phyloP scores from a whole-genome alignment of 2,797 vertebrate genomes.

The Coranthus polyacanthus region DNA sequence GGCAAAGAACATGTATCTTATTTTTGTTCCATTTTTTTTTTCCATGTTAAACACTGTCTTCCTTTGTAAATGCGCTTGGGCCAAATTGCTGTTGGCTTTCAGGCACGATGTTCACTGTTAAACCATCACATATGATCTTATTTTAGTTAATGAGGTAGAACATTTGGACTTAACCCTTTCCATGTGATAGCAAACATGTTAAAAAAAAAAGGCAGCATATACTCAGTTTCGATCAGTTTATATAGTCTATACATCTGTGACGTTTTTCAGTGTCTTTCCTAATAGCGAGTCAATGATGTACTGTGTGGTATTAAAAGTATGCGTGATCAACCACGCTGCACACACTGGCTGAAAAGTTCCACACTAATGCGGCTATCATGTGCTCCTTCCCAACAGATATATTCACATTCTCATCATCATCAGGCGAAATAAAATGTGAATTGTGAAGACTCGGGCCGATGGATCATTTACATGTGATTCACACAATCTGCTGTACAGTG shows the following conservation, averaged over 20 bases:
- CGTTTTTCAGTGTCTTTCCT: not conserved
- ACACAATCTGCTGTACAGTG: slow-evolving; percentile 46
- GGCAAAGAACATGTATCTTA: not conserved
- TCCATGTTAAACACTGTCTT: not conserved
- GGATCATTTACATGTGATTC: slow-evolving; percentile 64
- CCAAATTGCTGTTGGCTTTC: not conserved
- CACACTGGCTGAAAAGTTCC: slow-evolving; percentile 7
- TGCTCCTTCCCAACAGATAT: slow-evolving; percentile 43
- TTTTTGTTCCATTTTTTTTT: not conserved
- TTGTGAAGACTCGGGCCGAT: slow-evolving; percentile 30
- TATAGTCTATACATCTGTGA: not conserved
- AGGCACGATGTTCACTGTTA: not conserved
- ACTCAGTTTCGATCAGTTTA: not conserved
- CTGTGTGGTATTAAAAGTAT: slow-evolving; percentile 4
- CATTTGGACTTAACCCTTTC: not conserved
- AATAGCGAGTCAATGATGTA: not conserved
- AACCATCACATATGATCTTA: not conserved
- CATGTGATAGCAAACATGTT: too few species aligned
- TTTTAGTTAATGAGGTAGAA: not conserved
- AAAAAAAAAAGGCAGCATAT: not conserved
- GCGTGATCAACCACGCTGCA: not conserved
- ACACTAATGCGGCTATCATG: not conserved
- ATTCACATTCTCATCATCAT: slow-evolving; percentile 49
- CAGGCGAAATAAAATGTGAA: slow-evolving; percentile 47
- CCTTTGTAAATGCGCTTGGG: not conserved